A percentile compares a stretch with the other conserved stretches of the same genome.
Conservation (phyloP, 92 coral and sea anemone species). For the Meandrina meandrites region DNA sequence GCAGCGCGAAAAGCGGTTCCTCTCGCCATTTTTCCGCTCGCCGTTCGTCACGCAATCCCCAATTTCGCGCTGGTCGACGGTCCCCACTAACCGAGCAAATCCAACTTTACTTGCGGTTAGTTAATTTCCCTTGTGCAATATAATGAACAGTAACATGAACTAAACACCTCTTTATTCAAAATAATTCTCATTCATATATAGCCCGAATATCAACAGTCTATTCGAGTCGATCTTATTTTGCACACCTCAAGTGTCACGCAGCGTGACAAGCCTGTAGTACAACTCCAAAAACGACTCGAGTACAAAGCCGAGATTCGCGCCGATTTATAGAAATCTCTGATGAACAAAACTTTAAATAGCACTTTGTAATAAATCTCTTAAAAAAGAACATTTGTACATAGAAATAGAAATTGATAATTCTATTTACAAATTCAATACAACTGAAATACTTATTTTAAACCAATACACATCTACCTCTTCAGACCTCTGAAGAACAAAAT, state of each 20-base stretch:
- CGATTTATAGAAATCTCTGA: background rate
- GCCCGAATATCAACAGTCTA: background rate
- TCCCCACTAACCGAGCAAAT: too few species aligned
- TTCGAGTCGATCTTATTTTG: background rate
- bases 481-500: background rate
- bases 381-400: conserved; percentile 17
- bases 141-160: background rate
- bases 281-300: background rate
- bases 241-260: background rate
- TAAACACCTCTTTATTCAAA: conserved; percentile 39
- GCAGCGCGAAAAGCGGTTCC: too few species aligned
- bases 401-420: conserved; percentile 8
- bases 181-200: conserved; percentile 7
- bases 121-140: too few species aligned
- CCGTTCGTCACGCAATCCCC: too few species aligned
- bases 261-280: background rate
- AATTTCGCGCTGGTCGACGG: too few species aligned
- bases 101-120: too few species aligned
- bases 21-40: too few species aligned
- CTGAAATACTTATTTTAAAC: background rate
- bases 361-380: background rate
- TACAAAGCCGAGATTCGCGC: conserved; percentile 1
- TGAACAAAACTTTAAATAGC: background rate
- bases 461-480: background rate
- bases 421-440: conserved; percentile 25